phyloP scores from a whole-genome alignment of 2,113 vertebrate species.

The Mesocricetus auratus region DNA sequence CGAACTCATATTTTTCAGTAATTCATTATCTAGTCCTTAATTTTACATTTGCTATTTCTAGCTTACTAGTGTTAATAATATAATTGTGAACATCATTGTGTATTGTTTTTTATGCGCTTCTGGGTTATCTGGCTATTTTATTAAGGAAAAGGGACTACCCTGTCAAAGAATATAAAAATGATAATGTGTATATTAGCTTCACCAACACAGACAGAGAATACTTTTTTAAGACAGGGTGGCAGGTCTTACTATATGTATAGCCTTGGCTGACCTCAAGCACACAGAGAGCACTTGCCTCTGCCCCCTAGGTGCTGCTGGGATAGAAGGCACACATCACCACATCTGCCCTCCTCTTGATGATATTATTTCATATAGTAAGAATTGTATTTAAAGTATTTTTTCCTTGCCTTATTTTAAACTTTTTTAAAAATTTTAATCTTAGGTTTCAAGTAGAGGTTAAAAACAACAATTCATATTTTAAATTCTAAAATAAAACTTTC shows the following conservation, averaged over 20 bases:
- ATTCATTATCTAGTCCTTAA: neutral
- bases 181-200: neutral
- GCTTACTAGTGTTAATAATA: conserved; percentile 21
- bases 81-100: neutral
- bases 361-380: neutral
- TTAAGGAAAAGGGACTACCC: neutral
- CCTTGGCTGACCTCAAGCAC: neutral
- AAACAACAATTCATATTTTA: conserved; percentile 44
- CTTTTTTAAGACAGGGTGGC: neutral
- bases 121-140: conserved; percentile 9
- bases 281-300: neutral
- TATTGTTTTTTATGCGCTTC: neutral
- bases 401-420: neutral
- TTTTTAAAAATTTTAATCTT: neutral
- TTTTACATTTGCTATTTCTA: conserved; percentile 27
- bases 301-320: neutral
- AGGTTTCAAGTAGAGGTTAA: neutral
- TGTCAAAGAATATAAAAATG: neutral
- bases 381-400: neutral
- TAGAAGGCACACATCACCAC: neutral
- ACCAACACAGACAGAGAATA: neutral
- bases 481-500: conserved; percentile 45
- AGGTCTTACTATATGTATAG: conserved; percentile 1
- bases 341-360: neutral
- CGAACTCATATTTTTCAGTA: neutral